Evolutionary conservation across 37 sponge, comb jelly and placozoan genomes (phyloP).

Genomic region (Cladorhizidae sp.): DNA sequence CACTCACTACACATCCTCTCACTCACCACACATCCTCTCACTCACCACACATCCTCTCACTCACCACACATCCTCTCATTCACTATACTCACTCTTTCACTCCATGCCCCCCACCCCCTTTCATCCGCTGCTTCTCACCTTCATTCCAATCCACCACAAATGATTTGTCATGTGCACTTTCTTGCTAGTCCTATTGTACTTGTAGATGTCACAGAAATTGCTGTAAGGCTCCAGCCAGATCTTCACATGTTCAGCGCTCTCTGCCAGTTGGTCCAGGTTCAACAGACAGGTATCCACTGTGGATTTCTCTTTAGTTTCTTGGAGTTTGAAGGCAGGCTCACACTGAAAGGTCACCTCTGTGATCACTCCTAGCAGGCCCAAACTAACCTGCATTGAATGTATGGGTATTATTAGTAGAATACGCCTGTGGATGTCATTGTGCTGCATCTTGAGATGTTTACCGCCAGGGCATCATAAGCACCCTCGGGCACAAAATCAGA

Average conservation of each 20-base stretch:
- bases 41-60: no score
- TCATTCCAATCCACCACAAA: not conserved
- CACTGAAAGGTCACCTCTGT: slow-evolving; percentile 72
- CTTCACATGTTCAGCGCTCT: slow-evolving; percentile 62
- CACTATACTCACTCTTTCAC: no score
- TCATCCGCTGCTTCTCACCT: no score
- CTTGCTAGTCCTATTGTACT: slow-evolving; percentile 55
- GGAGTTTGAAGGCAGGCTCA: slow-evolving; percentile 54
- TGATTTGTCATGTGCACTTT: not conserved
- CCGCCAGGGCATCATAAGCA: no score
- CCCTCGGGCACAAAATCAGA: no score
- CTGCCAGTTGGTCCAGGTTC: slow-evolving; percentile 13
- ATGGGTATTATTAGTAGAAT: not conserved
- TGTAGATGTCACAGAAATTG: slow-evolving; percentile 36
- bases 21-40: no score
- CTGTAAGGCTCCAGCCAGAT: slow-evolving; percentile 66
- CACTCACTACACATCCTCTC: no score
- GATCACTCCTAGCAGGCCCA: slow-evolving; percentile 79
- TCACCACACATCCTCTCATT: no score
- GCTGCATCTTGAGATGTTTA: no score
- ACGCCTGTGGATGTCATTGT: no score
- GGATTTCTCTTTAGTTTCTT: slow-evolving; percentile 7
- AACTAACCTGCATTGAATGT: slow-evolving; percentile 42
- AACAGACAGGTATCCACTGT: slow-evolving; percentile 42
- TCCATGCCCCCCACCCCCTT: no score